Evolutionary conservation across 1,140 invertebrate genomes (phyloP), one percentile per base, ranked within the genome.

Genomic region (Psilanteris sp.): DNA sequence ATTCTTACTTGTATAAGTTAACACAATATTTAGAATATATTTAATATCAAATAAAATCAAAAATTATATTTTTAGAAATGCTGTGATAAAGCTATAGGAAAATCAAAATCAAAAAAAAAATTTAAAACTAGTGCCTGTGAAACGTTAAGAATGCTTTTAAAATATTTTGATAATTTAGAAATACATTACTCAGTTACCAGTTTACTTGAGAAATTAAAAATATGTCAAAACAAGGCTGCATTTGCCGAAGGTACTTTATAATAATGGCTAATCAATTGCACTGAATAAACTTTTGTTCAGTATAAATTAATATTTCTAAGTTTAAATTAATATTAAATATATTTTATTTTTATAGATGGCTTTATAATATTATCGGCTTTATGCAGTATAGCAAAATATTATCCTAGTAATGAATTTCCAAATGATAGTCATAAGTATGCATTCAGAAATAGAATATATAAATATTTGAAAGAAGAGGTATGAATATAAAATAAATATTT

Each of bases 131-230:
- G 13, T 31, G 44, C 44, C 10, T 3, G 1, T 13, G 18, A 20
- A 18, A 50, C 44, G 8, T 34, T 50, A 6, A 50, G 16, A 34
- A 7, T 6, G 0, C 29, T 50, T n/a, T 3, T 50, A 4, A 10
- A 32, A 22, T 34, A 32, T 22, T 22, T 13, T 34, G 29, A 50
- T 22, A 13, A 50, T 13, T 50, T 50, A 22, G 16, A 50, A 13
- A 9, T 34, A 13, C 4, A 50, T 4, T n/a, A 50, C n/a, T 3
- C 6, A 10, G 5, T 44, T 15, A 3, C 31, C 10, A 29, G 2
- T 1, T 18, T 48, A 10, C 11, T 11, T 6, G 1, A 16, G 9
- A 6, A 15, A 29, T 4, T 29, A 2, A 41, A 11, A 20, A 41
- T 18, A 41, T 20, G 9, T 18, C 1, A 22, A 41, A 41, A 16